These are phyloP conservation scores for Ypsolopha sequella DNA, from an alignment of 2,888 invertebrate species.

Conservation along the genomic window DNA sequence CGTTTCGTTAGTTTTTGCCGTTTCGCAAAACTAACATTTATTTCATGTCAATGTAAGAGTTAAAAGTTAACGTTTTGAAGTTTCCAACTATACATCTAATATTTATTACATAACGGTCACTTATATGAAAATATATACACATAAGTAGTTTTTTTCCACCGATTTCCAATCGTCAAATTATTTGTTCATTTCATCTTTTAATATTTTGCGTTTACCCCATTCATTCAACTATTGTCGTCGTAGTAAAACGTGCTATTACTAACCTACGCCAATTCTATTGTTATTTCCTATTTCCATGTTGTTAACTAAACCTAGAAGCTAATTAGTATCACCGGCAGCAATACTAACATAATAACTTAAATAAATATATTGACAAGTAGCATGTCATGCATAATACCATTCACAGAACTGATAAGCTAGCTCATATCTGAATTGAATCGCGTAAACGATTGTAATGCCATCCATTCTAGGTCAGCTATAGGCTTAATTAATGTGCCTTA, in stretches of 20 bases:
- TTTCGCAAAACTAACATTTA: slow-evolving; percentile 37
- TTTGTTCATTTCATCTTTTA: neutral
- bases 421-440: neutral
- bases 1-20: slow-evolving; percentile 16
- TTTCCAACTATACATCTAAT: slow-evolving; percentile 22
- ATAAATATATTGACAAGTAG: too few relatives aligned
- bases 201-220: too few relatives aligned
- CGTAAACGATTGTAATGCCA: slow-evolving; percentile 35
- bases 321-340: too few relatives aligned
- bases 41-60: slow-evolving; percentile 1
- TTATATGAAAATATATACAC: too few relatives aligned
- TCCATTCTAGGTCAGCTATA: slow-evolving; percentile 38
- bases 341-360: too few relatives aligned
- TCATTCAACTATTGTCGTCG: too few relatives aligned
- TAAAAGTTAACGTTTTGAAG: slow-evolving; percentile 19
- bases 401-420: neutral
- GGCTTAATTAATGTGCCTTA: slow-evolving; percentile 48
- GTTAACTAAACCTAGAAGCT: too few relatives aligned
- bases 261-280: too few relatives aligned
- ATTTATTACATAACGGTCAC: too few relatives aligned
- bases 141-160: neutral
- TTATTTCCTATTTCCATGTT: too few relatives aligned
- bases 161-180: neutral
- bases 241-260: too few relatives aligned
- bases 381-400: slow-evolving; percentile 8